Evolutionary conservation across 2,797 vertebrate genomes (phyloP), one percentile per base, ranked within the genome.

Genomic region (Macrochelys suwanniensis): DNA sequence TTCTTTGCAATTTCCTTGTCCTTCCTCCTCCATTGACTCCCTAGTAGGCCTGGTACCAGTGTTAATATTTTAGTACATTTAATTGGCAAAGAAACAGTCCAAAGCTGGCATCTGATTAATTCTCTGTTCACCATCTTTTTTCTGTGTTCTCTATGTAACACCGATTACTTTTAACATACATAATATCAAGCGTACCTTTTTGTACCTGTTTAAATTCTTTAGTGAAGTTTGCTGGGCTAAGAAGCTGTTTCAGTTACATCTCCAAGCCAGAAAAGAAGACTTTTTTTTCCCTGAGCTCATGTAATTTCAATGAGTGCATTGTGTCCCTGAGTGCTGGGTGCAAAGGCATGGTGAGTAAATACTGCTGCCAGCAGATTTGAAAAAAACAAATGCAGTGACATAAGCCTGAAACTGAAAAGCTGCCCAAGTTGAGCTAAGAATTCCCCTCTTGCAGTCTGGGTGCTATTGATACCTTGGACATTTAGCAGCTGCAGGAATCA

Each of bases 401-500:
- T 37, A 11, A 87, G 81, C 16, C 88, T n/a, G 77, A 80, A 82
- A 65, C 54, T 79, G 91, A 97, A 91, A 68, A 84, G 90, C 92
- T 81, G 92, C 68, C 1, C 1, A 92, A 3, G 2, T 89, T 71
- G 90, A 50, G 82, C 56, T 87, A 1, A 94, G 84, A 87, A 87
- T 94, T 82, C 89, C 89, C 50, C 45, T 90, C 25, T 80, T 87
- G 94, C 84, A 19, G 79, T 83, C 92, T 33, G 3, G 89, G 88
- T 49, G 78, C 95, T 95, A 56, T 13, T 7, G 92, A 97, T 98
- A 50, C 93, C 87, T 86, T 59, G 89, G 42, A 65, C 83, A 33
- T 61, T 61, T 23, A 74, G 91, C 95, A 97, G 96, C 96, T 98
- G 95, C 87, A 95, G 93, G 96, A 80, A 88, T 56, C 0, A 3